Base-by-base conservation (phyloP, 2,797 vertebrate genomes). In the Iguana delicatissima region DNA sequence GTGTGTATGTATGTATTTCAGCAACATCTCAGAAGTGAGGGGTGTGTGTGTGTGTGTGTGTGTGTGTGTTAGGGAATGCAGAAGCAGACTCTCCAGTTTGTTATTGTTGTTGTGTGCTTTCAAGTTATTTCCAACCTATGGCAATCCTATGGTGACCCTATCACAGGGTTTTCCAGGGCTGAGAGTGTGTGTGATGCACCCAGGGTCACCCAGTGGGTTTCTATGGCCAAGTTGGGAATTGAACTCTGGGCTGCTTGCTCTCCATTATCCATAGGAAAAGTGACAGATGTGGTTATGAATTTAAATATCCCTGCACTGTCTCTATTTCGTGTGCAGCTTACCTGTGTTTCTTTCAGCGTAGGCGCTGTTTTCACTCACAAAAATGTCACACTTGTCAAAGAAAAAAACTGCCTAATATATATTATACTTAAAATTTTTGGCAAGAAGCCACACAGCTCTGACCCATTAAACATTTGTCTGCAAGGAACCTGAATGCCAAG, bases 401-500 rank as follows among this genome's bases (percentile, higher is more conserved):
- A 79, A 89, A 52, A 29, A 14, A 79, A 77, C 20, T 7, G 46
- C 35, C 2, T 20, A 69, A 9, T n/a, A 35, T 20, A 5, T 35
- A 57, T 20, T 57, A 18, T 67, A 57, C 72, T 84, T 89, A 52
- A 42, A 64, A 84, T 38, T 29, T 29, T 80, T 85, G 42, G 18
- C 46, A 32, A 69, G 7, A 42, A 69, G 6, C 8, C 74, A 89
- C 3, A 24, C 46, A 69, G 74, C 12, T 32, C 6, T 80, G n/a
- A 80, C 57, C 6, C 2, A 12, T 69, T 69, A 80, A 80, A 69
- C 69, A 69, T 72, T 32, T 79, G 18, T 80, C 3, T 32, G 20
- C 46, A 69, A 24, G 57, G 80, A 73, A 74, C 67, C 55, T 46
- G 24, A 82, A 89, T 88, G 52, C 29, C 67, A 85, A n/a, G 46